Evolutionary conservation across 1,140 invertebrate species (phyloP).

Genomic region (Lordiphosa mommai): DNA sequence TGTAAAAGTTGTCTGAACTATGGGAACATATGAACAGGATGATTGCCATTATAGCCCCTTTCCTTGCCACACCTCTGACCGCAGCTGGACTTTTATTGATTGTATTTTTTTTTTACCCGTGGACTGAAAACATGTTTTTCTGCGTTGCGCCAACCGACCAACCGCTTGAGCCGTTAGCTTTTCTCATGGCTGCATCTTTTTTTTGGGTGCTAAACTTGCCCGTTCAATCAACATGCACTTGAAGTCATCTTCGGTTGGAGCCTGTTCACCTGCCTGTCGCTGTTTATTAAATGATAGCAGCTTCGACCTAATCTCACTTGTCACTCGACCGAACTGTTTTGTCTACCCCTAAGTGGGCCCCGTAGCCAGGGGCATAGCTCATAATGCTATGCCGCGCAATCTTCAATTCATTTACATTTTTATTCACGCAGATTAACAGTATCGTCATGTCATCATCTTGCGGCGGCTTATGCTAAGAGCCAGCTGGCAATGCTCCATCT

Average conservation of each 20-base stretch:
- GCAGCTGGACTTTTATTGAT: conserved; percentile 36
- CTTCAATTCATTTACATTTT: conserved; percentile 78
- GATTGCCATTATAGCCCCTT: neutral
- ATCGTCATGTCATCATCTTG: conserved; percentile 64
- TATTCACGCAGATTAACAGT: conserved; percentile 76
- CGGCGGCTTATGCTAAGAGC: conserved; percentile 61
- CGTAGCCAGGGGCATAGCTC: conserved; percentile 52
- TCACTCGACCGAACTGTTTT: conserved; percentile 46
- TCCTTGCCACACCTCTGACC: conserved; percentile 4
- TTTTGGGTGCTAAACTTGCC: conserved; percentile 11
- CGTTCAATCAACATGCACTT: conserved; percentile 40
- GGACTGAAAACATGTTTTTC: conserved; percentile 65
- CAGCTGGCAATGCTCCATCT: conserved; percentile 37
- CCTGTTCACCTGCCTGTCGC: conserved; percentile 46
- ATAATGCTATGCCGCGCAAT: conserved; percentile 50
- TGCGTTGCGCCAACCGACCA: conserved; percentile 9
- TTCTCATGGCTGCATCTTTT: conserved; percentile 12
- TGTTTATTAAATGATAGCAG: conserved; percentile 48
- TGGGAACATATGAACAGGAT: neutral
- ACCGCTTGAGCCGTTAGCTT: conserved; percentile 51
- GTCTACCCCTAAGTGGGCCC: conserved; percentile 30
- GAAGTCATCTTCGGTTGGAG: conserved; percentile 1
- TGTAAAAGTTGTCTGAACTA: too few species aligned
- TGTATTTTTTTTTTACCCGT: conserved; percentile 47
- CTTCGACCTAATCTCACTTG: conserved; percentile 49